These are phyloP conservation scores for Pherbina coryleti DNA, from an alignment of 2,888 invertebrate species.

Conservation along the genomic window DNA sequence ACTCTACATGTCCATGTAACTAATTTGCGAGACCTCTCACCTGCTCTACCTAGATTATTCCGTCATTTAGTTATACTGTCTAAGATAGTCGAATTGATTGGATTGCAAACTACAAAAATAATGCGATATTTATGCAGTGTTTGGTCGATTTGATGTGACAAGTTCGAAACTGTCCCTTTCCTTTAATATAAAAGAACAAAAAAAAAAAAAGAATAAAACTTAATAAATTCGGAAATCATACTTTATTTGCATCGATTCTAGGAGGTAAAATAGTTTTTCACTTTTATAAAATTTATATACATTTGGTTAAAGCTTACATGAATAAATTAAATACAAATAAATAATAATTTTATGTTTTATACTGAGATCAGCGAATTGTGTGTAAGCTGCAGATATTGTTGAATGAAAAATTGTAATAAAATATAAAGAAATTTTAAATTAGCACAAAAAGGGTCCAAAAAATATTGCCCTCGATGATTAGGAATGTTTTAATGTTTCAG, in stretches of 20 bases:
- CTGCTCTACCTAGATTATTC: no score
- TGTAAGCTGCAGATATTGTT: background rate
- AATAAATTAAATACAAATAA: slow-evolving; percentile 37
- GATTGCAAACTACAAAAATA: no score
- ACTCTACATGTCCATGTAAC: no score
- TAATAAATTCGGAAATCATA: background rate
- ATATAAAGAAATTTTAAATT: slow-evolving; percentile 31
- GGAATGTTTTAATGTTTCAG: slow-evolving; percentile 10
- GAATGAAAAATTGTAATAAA: slow-evolving; percentile 24
- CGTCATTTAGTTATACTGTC: no score
- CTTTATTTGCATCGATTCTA: slow-evolving; percentile 22
- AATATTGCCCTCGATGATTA: slow-evolving; percentile 34
- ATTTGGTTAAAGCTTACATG: slow-evolving; percentile 38
- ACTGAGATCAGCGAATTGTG: slow-evolving; percentile 4
- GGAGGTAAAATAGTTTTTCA: slow-evolving; percentile 26
- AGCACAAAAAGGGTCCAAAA: slow-evolving; percentile 34
- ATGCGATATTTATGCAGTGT: no score
- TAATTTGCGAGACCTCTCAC: no score
- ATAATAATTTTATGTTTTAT: background rate
- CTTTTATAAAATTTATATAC: slow-evolving; percentile 38
- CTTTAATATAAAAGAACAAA: no score
- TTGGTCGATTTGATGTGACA: no score
- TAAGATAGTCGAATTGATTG: no score
- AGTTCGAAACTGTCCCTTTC: no score
- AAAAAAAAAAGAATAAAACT: slow-evolving; percentile 26